Evolutionary conservation across 2,113 vertebrate species (phyloP).

Genomic region (Gavia stellata): DNA sequence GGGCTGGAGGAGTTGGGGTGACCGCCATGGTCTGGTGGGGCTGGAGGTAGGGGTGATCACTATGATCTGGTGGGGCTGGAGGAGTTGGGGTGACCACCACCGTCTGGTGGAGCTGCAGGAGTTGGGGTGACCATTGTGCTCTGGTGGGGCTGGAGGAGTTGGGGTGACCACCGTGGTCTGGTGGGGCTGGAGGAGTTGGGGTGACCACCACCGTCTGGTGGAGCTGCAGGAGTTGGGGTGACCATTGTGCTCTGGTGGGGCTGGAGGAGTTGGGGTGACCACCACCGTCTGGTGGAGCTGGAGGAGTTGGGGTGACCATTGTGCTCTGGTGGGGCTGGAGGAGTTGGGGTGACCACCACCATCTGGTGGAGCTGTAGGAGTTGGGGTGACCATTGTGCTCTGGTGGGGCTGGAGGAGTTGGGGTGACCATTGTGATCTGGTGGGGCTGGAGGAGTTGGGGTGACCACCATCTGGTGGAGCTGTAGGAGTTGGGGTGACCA

Average conservation of each 20-base stretch:
- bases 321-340: too few species aligned
- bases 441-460: too few species aligned
- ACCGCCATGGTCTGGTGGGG: background rate
- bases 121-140: background rate
- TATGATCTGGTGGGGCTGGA: constrained; percentile 62
- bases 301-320: background rate
- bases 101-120: too few species aligned
- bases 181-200: constrained; percentile 46
- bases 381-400: too few species aligned
- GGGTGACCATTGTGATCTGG: rapidly evolving
- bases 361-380: background rate
- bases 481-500: background rate
- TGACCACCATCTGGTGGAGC: background rate
- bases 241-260: background rate
- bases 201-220: rapidly evolving
- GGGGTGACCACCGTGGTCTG: too few species aligned
- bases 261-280: background rate
- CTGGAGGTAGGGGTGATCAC: background rate
- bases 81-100: background rate
- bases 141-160: background rate
- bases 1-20: too few species aligned
- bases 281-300: too few species aligned
- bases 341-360: background rate
- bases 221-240: too few species aligned
- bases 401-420: constrained; percentile 52